Percentiles rank a stretch among this genome's conserved stretches.
These are phyloP conservation scores for Plutella xylostella DNA, from an alignment of 2,888 invertebrate species.

Conservation along the genomic window DNA sequence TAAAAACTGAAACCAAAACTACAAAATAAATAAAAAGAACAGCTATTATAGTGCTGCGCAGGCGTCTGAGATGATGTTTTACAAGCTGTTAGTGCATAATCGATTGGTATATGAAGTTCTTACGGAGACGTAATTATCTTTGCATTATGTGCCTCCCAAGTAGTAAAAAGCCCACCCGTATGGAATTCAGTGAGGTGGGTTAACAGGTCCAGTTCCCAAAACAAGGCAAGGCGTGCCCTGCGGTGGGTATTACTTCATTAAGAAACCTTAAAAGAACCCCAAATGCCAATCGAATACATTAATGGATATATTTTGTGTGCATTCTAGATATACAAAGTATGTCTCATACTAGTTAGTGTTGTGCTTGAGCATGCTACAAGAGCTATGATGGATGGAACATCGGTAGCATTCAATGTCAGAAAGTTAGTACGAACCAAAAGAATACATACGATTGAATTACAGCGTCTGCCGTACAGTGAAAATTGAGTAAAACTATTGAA, in stretches of 20 bases:
- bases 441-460: no score
- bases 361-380: constrained; percentile 46
- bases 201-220: no score
- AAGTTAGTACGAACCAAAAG: constrained; percentile 6
- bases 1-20: neutral
- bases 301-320: no score
- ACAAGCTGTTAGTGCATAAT: constrained; percentile 58
- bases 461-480: no score
- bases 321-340: neutral
- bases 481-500: no score
- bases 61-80: constrained; percentile 48
- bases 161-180: no score
- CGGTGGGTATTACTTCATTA: no score
- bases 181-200: no score
- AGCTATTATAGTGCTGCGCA: constrained; percentile 33
- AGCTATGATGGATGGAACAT: constrained; percentile 40
- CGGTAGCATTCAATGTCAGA: constrained; percentile 23
- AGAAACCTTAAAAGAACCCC: constrained; percentile 35
- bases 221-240: no score
- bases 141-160: no score
- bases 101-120: no score
- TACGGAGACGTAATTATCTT: no score
- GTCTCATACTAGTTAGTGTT: constrained; percentile 32
- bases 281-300: constrained; percentile 17
- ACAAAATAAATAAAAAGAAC: neutral